These are phyloP conservation scores for Oscheius sp. DNA, from an alignment of 2,888 invertebrate species.

Conservation along the genomic window DNA sequence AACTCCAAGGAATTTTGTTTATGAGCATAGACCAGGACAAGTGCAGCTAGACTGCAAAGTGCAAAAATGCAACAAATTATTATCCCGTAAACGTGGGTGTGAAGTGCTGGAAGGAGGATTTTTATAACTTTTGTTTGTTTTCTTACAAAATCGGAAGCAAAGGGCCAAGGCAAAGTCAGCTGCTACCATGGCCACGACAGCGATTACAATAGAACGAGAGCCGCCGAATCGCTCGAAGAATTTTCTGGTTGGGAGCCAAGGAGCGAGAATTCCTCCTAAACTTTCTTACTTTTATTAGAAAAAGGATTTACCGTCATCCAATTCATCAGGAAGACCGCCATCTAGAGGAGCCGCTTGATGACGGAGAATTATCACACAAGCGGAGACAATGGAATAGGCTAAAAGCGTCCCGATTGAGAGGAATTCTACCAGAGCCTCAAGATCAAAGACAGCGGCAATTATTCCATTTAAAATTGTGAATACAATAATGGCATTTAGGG, in stretches of 20 bases:
- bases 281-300: too few species aligned
- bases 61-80: neutral
- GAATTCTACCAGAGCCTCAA: conserved; percentile 73
- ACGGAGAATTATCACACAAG: conserved; percentile 72
- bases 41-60: conserved; percentile 20
- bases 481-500: conserved; percentile 59
- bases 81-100: neutral
- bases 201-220: conserved; percentile 44
- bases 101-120: too few species aligned
- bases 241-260: conserved; percentile 48
- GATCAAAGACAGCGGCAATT: conserved; percentile 71
- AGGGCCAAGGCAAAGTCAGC: conserved; percentile 45
- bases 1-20: conserved; percentile 39
- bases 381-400: conserved; percentile 60
- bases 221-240: conserved; percentile 43
- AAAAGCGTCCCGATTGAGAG: conserved; percentile 71
- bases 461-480: conserved; percentile 71
- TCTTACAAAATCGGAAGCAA: conserved; percentile 40
- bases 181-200: conserved; percentile 39
- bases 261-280: conserved; percentile 42
- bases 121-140: neutral
- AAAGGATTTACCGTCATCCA: conserved; percentile 38
- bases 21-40: conserved; percentile 46
- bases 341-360: conserved; percentile 60
- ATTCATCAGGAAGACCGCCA: conserved; percentile 19